phyloP scores from a whole-genome alignment of 2,888 invertebrate species.

The Emmelina monodactyla region DNA sequence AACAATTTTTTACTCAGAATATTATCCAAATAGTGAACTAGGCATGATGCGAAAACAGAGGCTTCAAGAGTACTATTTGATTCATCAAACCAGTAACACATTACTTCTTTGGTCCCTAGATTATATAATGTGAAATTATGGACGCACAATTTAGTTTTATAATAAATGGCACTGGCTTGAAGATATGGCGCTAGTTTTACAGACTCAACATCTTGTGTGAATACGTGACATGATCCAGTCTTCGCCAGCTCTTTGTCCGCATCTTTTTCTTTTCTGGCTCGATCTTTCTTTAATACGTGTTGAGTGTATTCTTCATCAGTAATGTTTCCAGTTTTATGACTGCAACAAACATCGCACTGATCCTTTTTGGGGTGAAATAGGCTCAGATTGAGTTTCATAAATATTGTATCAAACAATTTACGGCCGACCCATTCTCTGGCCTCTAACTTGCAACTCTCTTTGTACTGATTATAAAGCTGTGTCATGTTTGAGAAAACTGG shows the following conservation, averaged over 20 bases:
- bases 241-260: conserved; percentile 14
- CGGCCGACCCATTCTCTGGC: conserved; percentile 15
- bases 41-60: too few species aligned
- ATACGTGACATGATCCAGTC: conserved; percentile 16
- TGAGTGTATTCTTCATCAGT: conserved; percentile 14
- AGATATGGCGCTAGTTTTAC: conserved; percentile 19
- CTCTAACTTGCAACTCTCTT: conserved; percentile 15
- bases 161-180: too few species aligned
- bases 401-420: conserved; percentile 18
- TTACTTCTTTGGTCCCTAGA: too few species aligned
- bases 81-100: too few species aligned
- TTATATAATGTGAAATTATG: too few species aligned
- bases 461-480: conserved; percentile 14
- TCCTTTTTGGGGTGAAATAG: conserved; percentile 17
- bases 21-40: too few species aligned
- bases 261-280: conserved; percentile 17
- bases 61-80: too few species aligned
- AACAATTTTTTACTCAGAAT: too few species aligned
- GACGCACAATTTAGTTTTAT: too few species aligned
- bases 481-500: conserved; percentile 15
- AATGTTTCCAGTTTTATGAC: conserved; percentile 17
- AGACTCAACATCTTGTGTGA: conserved; percentile 20
- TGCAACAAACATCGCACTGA: conserved; percentile 15
- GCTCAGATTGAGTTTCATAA: conserved; percentile 19
- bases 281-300: conserved; percentile 13